Percentiles rank a stretch among this genome's conserved stretches.
phyloP scores from a whole-genome alignment of 2,113 vertebrate species.

The Forbesichthys agassizii region DNA sequence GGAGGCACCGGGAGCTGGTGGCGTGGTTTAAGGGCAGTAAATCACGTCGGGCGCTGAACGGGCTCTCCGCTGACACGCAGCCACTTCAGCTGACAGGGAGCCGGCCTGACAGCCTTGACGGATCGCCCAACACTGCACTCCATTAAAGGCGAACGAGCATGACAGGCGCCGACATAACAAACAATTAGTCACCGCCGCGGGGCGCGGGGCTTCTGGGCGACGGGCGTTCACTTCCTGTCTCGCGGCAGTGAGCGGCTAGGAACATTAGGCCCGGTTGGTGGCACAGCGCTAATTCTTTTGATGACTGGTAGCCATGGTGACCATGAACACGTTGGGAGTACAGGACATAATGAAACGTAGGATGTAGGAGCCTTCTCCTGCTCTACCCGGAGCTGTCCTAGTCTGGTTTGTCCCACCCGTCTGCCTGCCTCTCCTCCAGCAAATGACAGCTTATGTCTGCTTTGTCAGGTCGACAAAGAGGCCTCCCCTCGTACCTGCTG shows the following conservation, averaged over 20 bases:
- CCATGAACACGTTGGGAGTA: background rate
- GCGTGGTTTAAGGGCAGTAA: constrained; percentile 62
- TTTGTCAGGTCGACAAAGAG: background rate
- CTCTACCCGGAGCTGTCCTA: too few relatives aligned
- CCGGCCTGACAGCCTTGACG: constrained; percentile 73
- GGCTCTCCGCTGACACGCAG: constrained; percentile 64
- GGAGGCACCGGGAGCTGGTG: background rate
- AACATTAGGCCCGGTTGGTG: background rate
- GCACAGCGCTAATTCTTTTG: background rate
- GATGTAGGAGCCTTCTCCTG: too few relatives aligned
- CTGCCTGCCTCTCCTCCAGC: too few relatives aligned
- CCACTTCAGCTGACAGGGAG: constrained; percentile 73
- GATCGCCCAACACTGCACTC: constrained; percentile 76
- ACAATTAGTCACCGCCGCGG: constrained; percentile 77
- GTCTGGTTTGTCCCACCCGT: too few relatives aligned
- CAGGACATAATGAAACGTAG: too few relatives aligned
- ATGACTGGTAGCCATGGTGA: constrained; percentile 7
- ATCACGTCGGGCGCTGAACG: constrained; percentile 68
- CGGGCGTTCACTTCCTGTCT: constrained; percentile 39
- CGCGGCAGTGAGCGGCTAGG: background rate
- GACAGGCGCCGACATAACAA: constrained; percentile 76
- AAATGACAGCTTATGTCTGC: background rate
- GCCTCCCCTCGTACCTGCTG: constrained; percentile 59
- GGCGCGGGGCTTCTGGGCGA: constrained; percentile 40
- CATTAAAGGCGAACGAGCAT: constrained; percentile 76